Evolutionary conservation across 2,113 vertebrate species (phyloP).

Genomic region (Anser cygnoides): DNA sequence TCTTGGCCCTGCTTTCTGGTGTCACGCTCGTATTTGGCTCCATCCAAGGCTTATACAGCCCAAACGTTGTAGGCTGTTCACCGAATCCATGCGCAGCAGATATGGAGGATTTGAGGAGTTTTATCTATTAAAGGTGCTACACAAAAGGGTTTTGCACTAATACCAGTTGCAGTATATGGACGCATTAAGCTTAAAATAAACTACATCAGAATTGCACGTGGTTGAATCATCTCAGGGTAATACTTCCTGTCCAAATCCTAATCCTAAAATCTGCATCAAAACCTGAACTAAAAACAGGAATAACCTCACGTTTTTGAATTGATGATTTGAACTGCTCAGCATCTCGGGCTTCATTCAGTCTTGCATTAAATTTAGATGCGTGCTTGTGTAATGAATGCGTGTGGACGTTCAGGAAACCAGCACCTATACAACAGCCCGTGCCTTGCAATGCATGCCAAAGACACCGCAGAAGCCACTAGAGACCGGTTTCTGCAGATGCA

Average conservation of each 20-base stretch:
- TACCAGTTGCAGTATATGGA: not conserved
- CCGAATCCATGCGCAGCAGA: accelerated
- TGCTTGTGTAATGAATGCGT: not conserved
- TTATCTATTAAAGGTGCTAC: not conserved
- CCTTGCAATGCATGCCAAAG: not conserved
- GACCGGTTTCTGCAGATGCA: not conserved
- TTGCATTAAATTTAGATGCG: not conserved
- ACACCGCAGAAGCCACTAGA: not conserved
- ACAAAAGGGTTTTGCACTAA: not conserved
- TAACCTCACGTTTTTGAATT: not conserved
- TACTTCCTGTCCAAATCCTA: not conserved
- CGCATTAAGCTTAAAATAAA: not conserved
- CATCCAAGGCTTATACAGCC: not conserved
- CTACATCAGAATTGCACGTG: not conserved
- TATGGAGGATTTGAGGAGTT: not conserved
- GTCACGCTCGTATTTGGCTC: not conserved
- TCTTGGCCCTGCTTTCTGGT: not conserved
- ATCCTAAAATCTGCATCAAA: not conserved
- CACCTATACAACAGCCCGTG: not conserved
- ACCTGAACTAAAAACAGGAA: not conserved
- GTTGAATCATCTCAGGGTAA: not conserved
- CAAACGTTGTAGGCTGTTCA: not conserved
- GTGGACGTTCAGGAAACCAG: not conserved
- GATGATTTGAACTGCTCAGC: not conserved
- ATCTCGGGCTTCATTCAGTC: not conserved